Evolutionary conservation across 2,888 invertebrate genomes (phyloP), one percentile per base, ranked within the genome.

Genomic region (Monoplex corrugatus): DNA sequence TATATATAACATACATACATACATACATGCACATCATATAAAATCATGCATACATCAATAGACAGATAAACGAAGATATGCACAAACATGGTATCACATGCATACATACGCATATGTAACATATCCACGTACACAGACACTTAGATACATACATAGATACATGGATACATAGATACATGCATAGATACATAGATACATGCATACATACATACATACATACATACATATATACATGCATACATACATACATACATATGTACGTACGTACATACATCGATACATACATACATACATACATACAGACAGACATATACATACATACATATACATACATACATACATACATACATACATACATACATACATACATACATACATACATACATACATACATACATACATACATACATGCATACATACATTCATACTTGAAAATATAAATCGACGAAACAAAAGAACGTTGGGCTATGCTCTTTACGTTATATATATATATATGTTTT

Each of bases 1-100:
- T n/a, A 68, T n/a, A 68, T n/a, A 68, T n/a, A 68, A 68, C 68
- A 68, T n/a, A 68, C 68, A 68, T n/a, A 68, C 68, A 68, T n/a
- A 68, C 68, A 68, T n/a, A 68, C 68, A 68, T n/a, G n/a, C 68
- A 68, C 68, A 68, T n/a, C 68, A 75, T 35, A 75, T 35, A 75
- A 32, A 75, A 32, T 35, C 75, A 75, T 35, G 35, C 75, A 75
- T 10, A 75, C 35, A 75, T n/a, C n/a, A n/a, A 35, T n/a, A 75
- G 5, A 75, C 35, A 35, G 10, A 75, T n/a, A 75, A 8, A 35
- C 19, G 35, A 10, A 68, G 28, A 23, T n/a, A 68, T n/a, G 10
- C 8, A 50, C 50, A 50, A 8, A 50, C 50, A 8, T 19, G 10
- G 19, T n/a, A n/a, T 13, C 50, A 50, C 50, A 50, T 19, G 19